Evolutionary conservation across 2,888 invertebrate species (phyloP).

Genomic region (Sinotaia quadrata): DNA sequence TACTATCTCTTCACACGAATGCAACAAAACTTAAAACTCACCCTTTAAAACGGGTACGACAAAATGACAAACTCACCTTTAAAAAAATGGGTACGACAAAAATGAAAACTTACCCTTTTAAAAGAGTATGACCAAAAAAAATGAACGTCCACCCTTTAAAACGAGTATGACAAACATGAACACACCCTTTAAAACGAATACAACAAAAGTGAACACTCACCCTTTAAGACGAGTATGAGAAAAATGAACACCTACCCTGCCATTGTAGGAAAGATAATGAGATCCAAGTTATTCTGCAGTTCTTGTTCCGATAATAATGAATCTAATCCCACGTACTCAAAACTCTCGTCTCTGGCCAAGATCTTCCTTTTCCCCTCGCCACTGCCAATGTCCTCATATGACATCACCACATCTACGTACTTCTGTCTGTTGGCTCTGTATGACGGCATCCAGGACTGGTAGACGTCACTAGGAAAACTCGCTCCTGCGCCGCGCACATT

Average conservation of each 20-base stretch:
- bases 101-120: too few species aligned
- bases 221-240: too few species aligned
- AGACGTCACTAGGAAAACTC: conserved; percentile 35
- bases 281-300: conserved; percentile 39
- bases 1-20: too few species aligned
- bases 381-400: conserved; percentile 54
- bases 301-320: conserved; percentile 42
- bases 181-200: too few species aligned
- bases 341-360: conserved; percentile 23
- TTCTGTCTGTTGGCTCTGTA: conserved; percentile 33
- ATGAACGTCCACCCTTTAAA: too few species aligned
- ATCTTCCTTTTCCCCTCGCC: conserved; percentile 50
- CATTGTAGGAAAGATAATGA: conserved; percentile 57
- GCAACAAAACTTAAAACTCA: too few species aligned
- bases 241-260: conserved; percentile 59
- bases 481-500: conserved; percentile 35
- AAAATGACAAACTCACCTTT: too few species aligned
- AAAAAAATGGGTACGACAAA: too few species aligned
- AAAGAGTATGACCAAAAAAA: too few species aligned
- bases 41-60: too few species aligned
- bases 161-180: too few species aligned
- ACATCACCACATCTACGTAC: conserved; percentile 43
- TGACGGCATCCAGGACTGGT: conserved; percentile 35
- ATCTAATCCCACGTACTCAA: conserved; percentile 59
- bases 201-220: too few species aligned